These are phyloP conservation scores for Spea hammondii DNA, from an alignment of 2,797 vertebrate species.

Conservation along the genomic window DNA sequence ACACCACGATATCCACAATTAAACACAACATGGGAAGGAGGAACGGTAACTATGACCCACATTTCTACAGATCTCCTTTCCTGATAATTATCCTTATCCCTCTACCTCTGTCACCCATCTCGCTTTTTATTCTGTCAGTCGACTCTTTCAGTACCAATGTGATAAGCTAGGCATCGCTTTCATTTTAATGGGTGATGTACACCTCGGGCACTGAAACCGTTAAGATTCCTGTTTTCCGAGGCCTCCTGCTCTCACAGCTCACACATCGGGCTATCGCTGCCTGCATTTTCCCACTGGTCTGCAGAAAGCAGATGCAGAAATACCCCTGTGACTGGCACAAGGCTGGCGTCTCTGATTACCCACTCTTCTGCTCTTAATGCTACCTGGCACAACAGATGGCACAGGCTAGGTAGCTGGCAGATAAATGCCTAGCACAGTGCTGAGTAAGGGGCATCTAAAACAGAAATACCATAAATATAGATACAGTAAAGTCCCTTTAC, in stretches of 20 bases:
- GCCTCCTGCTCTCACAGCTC: background rate
- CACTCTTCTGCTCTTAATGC: background rate
- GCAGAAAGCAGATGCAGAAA: slow-evolving; percentile 25
- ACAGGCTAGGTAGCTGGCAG: slow-evolving; percentile 14
- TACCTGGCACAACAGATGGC: slow-evolving; percentile 28
- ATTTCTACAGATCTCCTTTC: too few relatives aligned
- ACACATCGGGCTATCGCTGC: background rate
- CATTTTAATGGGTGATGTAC: too few relatives aligned
- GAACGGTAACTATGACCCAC: too few relatives aligned
- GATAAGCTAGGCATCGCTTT: too few relatives aligned
- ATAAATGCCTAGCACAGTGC: slow-evolving; percentile 42
- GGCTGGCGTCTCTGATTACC: background rate
- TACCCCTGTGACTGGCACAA: background rate
- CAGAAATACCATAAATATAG: background rate
- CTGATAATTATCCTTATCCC: too few relatives aligned
- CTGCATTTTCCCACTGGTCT: background rate
- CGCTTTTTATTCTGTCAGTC: too few relatives aligned
- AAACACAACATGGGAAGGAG: too few relatives aligned
- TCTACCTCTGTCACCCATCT: too few relatives aligned
- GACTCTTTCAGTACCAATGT: too few relatives aligned
- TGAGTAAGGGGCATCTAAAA: slow-evolving; percentile 8
- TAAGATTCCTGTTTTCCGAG: too few relatives aligned
- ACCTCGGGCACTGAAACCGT: too few relatives aligned
- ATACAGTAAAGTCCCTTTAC: background rate
- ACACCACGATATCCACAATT: too few relatives aligned